Evolutionary conservation across 2,888 invertebrate species (phyloP).

Genomic region (Morpho helenor): DNA sequence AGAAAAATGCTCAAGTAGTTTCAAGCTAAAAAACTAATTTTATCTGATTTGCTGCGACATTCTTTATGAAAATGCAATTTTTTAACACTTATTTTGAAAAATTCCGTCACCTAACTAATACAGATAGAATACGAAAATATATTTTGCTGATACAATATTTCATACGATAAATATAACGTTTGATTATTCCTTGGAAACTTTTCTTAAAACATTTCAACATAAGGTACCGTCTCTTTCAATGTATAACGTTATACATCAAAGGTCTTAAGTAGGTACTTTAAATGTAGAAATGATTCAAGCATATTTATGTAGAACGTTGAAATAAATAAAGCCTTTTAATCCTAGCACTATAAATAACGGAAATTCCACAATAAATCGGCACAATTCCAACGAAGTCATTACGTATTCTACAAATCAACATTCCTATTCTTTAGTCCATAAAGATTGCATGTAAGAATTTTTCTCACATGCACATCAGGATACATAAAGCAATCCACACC

Average conservation of each 20-base stretch:
- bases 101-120: too few species aligned
- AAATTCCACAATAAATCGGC: conserved; percentile 12
- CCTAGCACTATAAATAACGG: conserved; percentile 3
- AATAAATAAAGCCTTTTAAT: conserved; percentile 2
- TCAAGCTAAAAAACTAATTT: too few species aligned
- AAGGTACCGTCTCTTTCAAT: too few species aligned
- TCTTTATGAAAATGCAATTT: too few species aligned
- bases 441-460: conserved; percentile 32
- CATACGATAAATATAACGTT: too few species aligned
- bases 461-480: conserved; percentile 47
- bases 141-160: too few species aligned
- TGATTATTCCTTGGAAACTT: too few species aligned
- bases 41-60: too few species aligned
- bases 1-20: too few species aligned
- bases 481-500: conserved; percentile 49
- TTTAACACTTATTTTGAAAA: too few species aligned
- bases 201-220: too few species aligned
- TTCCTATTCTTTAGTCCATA: conserved; percentile 12
- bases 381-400: conserved; percentile 10
- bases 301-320: conserved; percentile 2
- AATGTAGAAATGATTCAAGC: not conserved
- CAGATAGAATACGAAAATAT: too few species aligned
- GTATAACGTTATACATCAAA: not conserved
- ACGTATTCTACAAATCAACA: conserved; percentile 14
- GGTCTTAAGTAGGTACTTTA: conserved; percentile 4